Percentiles rank a stretch among this genome's conserved stretches.
Evolutionary conservation across 1,140 invertebrate genomes (phyloP).

Genomic region (Oncopodura yosiiana): DNA sequence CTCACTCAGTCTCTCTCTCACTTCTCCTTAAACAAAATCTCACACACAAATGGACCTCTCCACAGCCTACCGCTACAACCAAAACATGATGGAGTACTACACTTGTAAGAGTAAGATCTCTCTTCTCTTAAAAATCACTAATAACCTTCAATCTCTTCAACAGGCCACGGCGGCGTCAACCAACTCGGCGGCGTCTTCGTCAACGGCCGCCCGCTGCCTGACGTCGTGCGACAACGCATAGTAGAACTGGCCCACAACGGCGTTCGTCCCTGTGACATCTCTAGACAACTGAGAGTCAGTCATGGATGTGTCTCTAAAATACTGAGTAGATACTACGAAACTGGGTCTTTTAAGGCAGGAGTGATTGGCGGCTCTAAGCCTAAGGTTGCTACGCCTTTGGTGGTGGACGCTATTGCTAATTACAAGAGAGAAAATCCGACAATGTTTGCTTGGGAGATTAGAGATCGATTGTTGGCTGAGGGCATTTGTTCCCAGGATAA

Average conservation of each 20-base stretch:
- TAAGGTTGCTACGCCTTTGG: conserved; percentile 96
- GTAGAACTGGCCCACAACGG: conserved; percentile 93
- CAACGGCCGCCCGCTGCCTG: conserved; percentile 86
- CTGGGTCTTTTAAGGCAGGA: conserved; percentile 95
- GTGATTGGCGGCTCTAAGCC: conserved; percentile 99
- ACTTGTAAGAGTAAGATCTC: conserved; percentile 73
- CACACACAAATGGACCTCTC: conserved; percentile 83
- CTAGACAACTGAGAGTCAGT: conserved; percentile 75
- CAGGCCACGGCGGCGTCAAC: conserved; percentile 91
- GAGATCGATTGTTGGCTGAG: conserved; percentile 89
- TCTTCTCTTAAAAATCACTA: background rate
- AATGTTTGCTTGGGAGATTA: conserved; percentile 99
- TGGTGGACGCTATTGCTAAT: conserved; percentile 94
- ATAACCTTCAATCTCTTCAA: conserved; percentile 36
- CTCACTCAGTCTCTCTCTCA: too few species aligned
- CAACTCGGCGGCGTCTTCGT: conserved; percentile 94
- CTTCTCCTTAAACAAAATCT: too few species aligned
- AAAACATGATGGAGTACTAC: conserved; percentile 98
- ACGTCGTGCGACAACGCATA: conserved; percentile 86
- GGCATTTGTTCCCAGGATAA: conserved; percentile 97
- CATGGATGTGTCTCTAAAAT: conserved; percentile 92
- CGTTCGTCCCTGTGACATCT: conserved; percentile 73
- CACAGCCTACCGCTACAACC: conserved; percentile 88
- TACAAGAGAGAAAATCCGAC: conserved; percentile 99
- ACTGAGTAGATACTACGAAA: conserved; percentile 95